Percentiles rank a stretch among this genome's conserved stretches.
Evolutionary conservation across 2,113 vertebrate genomes (phyloP).

Genomic region (Calidris pygmaea): DNA sequence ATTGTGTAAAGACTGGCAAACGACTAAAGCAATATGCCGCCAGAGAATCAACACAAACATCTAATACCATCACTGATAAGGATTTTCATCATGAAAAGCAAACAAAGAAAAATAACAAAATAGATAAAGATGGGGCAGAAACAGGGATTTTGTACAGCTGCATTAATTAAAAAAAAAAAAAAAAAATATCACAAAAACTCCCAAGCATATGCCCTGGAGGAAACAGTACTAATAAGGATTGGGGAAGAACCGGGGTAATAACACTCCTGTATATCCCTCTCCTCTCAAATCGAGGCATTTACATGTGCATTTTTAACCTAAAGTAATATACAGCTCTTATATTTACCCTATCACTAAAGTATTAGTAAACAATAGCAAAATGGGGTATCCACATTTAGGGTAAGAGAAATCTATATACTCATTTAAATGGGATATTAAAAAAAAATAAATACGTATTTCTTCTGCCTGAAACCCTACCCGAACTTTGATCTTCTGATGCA

Average conservation of each 20-base stretch:
- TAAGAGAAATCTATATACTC: not conserved
- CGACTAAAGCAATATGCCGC: rapidly evolving
- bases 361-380: not conserved
- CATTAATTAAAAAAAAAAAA: not conserved
- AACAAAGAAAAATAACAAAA: not conserved
- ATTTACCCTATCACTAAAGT: not conserved
- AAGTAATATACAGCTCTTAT: not conserved
- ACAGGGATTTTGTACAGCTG: not conserved
- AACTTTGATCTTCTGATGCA: not conserved
- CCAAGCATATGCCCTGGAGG: not conserved
- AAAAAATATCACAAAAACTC: not conserved
- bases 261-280: not conserved
- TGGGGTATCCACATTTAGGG: not conserved
- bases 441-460: not conserved
- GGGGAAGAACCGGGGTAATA: not conserved
- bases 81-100: not conserved
- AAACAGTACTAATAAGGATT: not conserved
- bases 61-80: not conserved
- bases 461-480: not conserved
- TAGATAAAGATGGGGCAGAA: not conserved
- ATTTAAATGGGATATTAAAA: not conserved
- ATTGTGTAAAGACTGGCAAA: not conserved
- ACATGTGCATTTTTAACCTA: not conserved
- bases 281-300: not conserved
- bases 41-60: not conserved